Evolutionary conservation across 2,888 invertebrate genomes (phyloP), one percentile per base, ranked within the genome.

Genomic region (Oscheius onirici): DNA sequence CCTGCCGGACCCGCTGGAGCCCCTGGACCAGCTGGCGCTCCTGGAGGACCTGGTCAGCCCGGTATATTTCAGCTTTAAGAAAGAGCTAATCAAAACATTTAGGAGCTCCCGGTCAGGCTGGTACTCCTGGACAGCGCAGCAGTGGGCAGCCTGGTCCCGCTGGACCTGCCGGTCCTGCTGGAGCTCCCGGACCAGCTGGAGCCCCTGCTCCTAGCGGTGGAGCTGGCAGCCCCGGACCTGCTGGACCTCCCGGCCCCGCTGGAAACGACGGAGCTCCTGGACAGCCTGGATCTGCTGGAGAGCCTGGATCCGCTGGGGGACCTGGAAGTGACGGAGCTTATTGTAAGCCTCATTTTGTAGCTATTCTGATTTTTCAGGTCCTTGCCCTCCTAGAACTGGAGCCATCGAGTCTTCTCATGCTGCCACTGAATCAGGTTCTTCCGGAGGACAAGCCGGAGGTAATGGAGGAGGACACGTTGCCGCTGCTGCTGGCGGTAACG

Each of bases 11-110:
- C 49, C 6, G 11, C 60, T 34, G 69, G 69, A 5, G 58, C 69
- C 3, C 69, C 69, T 0, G 69, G 69, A 11, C 41, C 60, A 20
- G 43, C 43, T n/a, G 69, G 69, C 34, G 46, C 60, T 28, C 61
- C 69, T 22, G 69, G 69, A 60, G 41, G 24, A 3, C 69, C 60
- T 40, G 69, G 69, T 20, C 69, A 69, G 52, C 51, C 69, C n/a
- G 69, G n/a, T n/a, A n/a, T n/a, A n/a, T n/a, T n/a, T n/a, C n/a
- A n/a, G n/a, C n/a, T n/a, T n/a, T n/a, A n/a, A n/a, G n/a, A n/a
- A n/a, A n/a, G n/a, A n/a, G n/a, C n/a, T n/a, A n/a, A n/a, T n/a
- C n/a, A n/a, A n/a, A n/a, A n/a, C n/a, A n/a, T n/a, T n/a, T n/a
- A n/a, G n/a, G 43, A 24, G 43, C 40, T n/a, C 22, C 20, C 17